Evolutionary conservation across 2,113 vertebrate genomes (phyloP).

Genomic region (Papio anubis): DNA sequence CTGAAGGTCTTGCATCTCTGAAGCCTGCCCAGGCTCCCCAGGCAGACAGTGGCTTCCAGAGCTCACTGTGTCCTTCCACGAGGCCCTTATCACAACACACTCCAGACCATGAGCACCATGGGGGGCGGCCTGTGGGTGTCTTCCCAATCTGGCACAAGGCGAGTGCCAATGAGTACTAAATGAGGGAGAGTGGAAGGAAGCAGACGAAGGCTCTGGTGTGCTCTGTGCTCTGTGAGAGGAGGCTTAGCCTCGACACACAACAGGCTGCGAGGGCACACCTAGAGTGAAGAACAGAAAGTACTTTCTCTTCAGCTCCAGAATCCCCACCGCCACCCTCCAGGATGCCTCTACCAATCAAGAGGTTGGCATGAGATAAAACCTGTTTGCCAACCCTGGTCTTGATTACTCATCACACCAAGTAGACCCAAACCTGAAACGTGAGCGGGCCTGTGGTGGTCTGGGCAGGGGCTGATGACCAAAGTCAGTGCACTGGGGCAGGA

Average conservation of each 20-base stretch:
- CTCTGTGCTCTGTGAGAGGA: not conserved
- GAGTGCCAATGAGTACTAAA: not conserved
- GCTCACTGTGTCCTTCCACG: not conserved
- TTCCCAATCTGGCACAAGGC: not conserved
- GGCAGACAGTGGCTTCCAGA: not conserved
- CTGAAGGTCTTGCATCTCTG: not conserved
- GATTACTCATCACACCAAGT: not conserved
- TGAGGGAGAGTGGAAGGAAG: not conserved
- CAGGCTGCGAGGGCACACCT: not conserved
- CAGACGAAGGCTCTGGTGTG: not conserved
- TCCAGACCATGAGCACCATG: not conserved
- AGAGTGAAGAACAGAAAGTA: not conserved
- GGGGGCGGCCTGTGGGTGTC: accelerated
- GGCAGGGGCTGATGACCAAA: not conserved
- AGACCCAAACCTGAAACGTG: not conserved
- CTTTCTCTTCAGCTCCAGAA: not conserved
- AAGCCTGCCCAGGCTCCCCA: not conserved
- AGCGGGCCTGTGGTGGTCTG: not conserved
- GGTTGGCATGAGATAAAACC: not conserved
- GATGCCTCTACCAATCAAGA: not conserved
- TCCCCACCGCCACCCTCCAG: not conserved
- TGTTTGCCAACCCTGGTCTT: not conserved
- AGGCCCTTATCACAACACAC: not conserved
- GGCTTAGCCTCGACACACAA: not conserved
- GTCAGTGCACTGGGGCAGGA: not conserved